Evolutionary conservation across 2,113 vertebrate species (phyloP).

Genomic region (Protobothrops flavoviridis): DNA sequence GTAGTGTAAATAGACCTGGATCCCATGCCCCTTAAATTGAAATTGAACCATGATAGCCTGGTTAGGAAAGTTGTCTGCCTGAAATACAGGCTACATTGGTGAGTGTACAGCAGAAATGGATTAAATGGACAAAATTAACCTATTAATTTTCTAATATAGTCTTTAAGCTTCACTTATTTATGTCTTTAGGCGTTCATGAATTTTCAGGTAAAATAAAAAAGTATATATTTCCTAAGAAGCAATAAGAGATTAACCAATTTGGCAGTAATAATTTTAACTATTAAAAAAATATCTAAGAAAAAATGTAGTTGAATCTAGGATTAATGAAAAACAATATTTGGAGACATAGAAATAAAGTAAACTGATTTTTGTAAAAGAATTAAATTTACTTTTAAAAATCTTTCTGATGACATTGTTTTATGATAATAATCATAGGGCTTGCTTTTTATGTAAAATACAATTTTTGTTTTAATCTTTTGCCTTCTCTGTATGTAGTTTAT

Average conservation of each 20-base stretch:
- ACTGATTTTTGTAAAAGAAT: not conserved
- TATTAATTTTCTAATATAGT: not conserved
- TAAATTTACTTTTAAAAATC: not conserved
- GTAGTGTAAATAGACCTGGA: not conserved
- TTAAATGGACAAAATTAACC: not conserved
- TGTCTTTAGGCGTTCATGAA: not conserved
- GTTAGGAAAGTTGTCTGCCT: not conserved
- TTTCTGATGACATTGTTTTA: not conserved
- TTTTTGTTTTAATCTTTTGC: not conserved
- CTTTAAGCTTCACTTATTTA: not conserved
- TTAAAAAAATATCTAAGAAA: not conserved
- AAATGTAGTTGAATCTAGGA: not conserved
- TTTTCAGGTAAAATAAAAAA: not conserved
- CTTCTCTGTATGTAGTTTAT: not conserved
- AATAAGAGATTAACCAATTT: not conserved
- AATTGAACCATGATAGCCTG: not conserved
- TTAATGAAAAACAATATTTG: not conserved
- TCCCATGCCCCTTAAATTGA: not conserved
- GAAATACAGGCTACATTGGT: not conserved
- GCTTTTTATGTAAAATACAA: not conserved
- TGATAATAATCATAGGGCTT: not conserved
- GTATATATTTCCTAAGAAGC: not conserved
- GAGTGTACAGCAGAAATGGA: not conserved
- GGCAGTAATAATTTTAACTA: not conserved
- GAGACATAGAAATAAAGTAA: not conserved